Evolutionary conservation across 2,113 vertebrate species (phyloP), one percentile per base, ranked within the genome.

Genomic region (Paradoxurus hermaphroditus): DNA sequence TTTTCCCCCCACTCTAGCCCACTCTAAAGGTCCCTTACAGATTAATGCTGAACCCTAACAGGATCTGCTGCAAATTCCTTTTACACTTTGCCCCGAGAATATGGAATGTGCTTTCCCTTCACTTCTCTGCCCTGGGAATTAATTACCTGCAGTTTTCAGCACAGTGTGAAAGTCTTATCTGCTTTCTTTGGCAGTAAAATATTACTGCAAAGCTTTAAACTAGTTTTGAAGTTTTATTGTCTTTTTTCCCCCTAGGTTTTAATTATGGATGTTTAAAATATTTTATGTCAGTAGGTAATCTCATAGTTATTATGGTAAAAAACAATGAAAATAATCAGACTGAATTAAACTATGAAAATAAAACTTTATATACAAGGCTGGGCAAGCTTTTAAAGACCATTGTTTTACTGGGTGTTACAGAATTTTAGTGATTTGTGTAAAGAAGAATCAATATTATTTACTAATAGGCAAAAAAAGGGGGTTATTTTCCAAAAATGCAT

Each of bases 191-290:
- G 98, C 90, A 77, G 83, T 95, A 96, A 81, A 94, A 90, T 77
- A 53, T 65, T 65, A 25, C 70, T 96, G 90, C 25, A 36, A 92
- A 97, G 23, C 91, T 98, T 96, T 97, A 94, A 91, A 65, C 63
- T 89, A 14, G 91, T 96, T 97, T 98, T 94, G 92, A 44, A 68
- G 7, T 98, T 98, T 98, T 98, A 88, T 98, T 97, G 96, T 97
- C 14, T 90, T 91, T 97, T 62, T 89, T 15, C 86, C 96, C 95
- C 86, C 44, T 90, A 87, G 92, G 91, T 97, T 98, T 97, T 81
- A 87, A 97, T 95, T 97, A 41, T 96, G 7, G 72, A 96, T 92
- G 39, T 97, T 98, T 98, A 98, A 97, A 97, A 97, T 65, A 95
- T 49, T 86, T 97, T 16, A 59, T 59, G 31, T 86, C 86, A 93